Evolutionary conservation across 1,140 invertebrate genomes (phyloP), one percentile per base, ranked within the genome.

Genomic region (Bombus pascuorum): DNA sequence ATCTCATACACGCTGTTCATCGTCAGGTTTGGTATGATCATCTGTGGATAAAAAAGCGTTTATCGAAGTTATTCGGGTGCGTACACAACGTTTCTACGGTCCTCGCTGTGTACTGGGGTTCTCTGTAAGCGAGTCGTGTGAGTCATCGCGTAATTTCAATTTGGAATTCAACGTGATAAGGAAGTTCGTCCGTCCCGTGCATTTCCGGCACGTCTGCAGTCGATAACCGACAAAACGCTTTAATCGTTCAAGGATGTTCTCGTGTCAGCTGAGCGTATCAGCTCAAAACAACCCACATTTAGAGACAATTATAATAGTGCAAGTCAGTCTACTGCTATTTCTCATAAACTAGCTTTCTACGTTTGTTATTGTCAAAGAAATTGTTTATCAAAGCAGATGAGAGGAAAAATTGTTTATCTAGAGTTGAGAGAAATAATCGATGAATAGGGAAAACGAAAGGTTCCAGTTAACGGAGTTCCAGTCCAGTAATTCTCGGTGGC

Each of bases 1-100:
- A 98, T 96, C 93, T 98, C 97, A 93, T 98, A 98, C 92, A 97
- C 95, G 1, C 96, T 96, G 93, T 98, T 96, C 86, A 96, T 96
- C 74, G 97, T 97, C 79, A 98, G 95, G 93, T 98, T 98, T 80
- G 96, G 96, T 86, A 98, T 96, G 65, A 96, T 95, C 93, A 96
- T 96, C 97, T 98, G 95, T 47, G 96, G 96, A 75, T 71, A 81
- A 86, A 37, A 77, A 25, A 62, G 28, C 6, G 25, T 65, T 82
- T 44, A 65, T 83, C n/a, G 37, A 39, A 15, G 10, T 57, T 42
- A 34, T 32, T 44, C n/a, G 5, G 12, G 1, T 22, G 71, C 71
- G 39, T 44, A 3, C 15, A 39, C 59, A n/a, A n/a, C 59, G 39
- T 18, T 72, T 42, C 39, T 42, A 72, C 18, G 47, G 18, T 18